phyloP scores from a whole-genome alignment of 2,797 vertebrate species.

The Gorsachius magnificus region DNA sequence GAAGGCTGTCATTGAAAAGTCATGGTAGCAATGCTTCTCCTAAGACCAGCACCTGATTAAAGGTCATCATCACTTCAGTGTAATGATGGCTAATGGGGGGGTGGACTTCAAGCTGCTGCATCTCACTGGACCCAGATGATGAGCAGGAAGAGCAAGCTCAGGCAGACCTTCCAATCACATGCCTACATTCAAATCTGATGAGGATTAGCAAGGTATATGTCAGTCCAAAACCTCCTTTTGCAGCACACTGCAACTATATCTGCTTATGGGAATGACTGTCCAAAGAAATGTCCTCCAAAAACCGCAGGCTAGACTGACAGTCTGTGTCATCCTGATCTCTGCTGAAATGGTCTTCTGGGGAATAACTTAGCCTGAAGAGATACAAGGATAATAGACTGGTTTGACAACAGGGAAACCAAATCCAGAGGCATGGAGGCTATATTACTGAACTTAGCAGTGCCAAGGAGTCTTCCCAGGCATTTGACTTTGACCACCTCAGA shows the following conservation, averaged over 20 bases:
- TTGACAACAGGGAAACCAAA: not conserved
- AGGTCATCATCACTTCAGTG: not conserved
- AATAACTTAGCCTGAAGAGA: not conserved
- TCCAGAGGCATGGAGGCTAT: fast-evolving
- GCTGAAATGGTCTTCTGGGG: not conserved
- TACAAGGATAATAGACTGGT: not conserved
- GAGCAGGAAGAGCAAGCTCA: not conserved
- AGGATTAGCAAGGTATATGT: not conserved
- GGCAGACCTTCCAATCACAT: not conserved
- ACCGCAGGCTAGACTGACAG: not conserved
- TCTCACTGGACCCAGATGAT: not conserved
- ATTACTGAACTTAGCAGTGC: not conserved
- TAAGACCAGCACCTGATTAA: not conserved
- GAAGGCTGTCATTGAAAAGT: not conserved
- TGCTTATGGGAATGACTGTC: not conserved
- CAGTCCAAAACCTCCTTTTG: not conserved
- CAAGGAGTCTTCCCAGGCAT: not conserved
- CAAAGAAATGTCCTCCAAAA: not conserved
- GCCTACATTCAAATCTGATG: not conserved
- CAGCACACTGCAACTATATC: not conserved
- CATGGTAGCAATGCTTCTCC: not conserved
- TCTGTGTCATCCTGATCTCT: not conserved
- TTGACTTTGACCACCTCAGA: not conserved
- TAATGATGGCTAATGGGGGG: not conserved
- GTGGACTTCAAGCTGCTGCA: not conserved